These are phyloP conservation scores for Parnassius mnemosyne DNA, from an alignment of 2,888 invertebrate genomes.

Conservation along the genomic window DNA sequence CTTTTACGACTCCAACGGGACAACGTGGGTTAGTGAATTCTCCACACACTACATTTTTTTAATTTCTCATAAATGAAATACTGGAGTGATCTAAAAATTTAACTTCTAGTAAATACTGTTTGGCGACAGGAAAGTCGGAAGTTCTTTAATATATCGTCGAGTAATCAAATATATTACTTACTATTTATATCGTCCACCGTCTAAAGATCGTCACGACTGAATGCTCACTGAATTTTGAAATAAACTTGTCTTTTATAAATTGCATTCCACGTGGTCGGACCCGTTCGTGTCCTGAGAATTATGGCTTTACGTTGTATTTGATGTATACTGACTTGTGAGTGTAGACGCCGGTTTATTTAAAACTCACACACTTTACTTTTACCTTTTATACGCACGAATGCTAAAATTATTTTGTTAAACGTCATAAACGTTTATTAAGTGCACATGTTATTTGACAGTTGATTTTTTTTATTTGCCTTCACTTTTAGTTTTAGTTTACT, in stretches of 20 bases:
- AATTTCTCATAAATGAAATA: no score
- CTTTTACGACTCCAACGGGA: no score
- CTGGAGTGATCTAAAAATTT: no score
- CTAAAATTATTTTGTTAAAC: neutral
- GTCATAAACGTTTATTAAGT: neutral
- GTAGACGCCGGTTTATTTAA: constrained; percentile 36
- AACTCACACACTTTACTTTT: constrained; percentile 34
- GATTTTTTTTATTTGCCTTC: neutral
- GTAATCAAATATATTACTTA: neutral
- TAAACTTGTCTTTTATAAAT: constrained; percentile 65
- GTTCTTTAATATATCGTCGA: no score
- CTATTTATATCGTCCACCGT: constrained; percentile 41
- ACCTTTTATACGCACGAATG: neutral
- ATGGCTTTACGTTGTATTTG: constrained; percentile 62
- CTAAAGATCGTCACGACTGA: constrained; percentile 49
- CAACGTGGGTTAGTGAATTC: no score
- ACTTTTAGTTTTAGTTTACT: no score
- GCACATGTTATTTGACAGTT: neutral
- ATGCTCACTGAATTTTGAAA: constrained; percentile 59
- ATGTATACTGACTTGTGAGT: constrained; percentile 56
- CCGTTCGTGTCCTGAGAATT: constrained; percentile 54
- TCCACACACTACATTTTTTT: no score
- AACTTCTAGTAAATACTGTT: no score
- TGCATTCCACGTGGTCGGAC: constrained; percentile 61
- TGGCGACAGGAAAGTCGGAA: neutral